Conservation (phyloP, 2,888 invertebrate species). For the Tupiocoris notatus region DNA sequence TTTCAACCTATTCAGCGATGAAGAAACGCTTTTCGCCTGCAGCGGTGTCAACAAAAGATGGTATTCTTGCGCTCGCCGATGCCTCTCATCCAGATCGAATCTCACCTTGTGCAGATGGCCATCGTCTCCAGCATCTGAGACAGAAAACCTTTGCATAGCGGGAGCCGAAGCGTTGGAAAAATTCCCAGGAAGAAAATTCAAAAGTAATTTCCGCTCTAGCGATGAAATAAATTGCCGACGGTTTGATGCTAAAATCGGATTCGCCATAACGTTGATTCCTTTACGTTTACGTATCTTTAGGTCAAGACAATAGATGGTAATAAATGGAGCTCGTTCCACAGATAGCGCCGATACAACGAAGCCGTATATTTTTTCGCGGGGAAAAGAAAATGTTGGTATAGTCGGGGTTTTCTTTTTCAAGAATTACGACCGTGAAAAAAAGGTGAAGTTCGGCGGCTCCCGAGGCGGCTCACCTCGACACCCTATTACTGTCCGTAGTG, state of each 20-base stretch:
- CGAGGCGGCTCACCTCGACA: background rate
- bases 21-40: slow-evolving; percentile 12
- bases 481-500: slow-evolving; percentile 12
- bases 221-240: too few species aligned
- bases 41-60: slow-evolving; percentile 22
- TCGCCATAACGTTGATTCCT: too few species aligned
- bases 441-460: background rate
- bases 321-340: too few species aligned
- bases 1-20: slow-evolving; percentile 3
- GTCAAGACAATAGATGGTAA: too few species aligned
- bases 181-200: background rate
- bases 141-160: background rate
- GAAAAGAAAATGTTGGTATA: background rate
- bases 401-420: background rate
- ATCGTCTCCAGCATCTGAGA: background rate
- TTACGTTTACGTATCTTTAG: too few species aligned
- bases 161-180: background rate
- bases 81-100: background rate
- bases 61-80: slow-evolving; percentile 4
- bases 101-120: slow-evolving; percentile 26
- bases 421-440: background rate
- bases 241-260: too few species aligned
- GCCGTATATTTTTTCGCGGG: too few species aligned
- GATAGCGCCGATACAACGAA: too few species aligned
- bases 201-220: slow-evolving; percentile 11